Conservation (phyloP, 2,888 invertebrate species). For the Amphipoea oculea region DNA sequence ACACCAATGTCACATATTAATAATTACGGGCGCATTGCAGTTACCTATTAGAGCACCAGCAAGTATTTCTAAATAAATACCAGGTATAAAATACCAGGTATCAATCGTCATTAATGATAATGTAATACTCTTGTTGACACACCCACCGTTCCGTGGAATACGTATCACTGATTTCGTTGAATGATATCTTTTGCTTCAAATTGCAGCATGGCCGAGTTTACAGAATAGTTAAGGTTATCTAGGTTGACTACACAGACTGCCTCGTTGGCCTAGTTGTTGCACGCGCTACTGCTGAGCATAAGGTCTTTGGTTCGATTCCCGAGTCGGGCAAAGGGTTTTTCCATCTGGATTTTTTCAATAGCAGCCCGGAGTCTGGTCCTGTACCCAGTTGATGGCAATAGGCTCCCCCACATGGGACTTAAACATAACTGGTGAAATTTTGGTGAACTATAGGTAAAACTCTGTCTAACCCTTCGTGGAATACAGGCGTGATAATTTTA, state of each 20-base stretch:
- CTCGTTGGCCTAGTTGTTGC: not conserved
- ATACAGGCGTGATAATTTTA: too few relatives aligned
- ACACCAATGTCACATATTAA: constrained; percentile 42
- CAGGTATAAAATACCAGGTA: constrained; percentile 45
- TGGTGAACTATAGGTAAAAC: not conserved
- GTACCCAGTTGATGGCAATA: not conserved
- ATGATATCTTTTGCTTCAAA: constrained; percentile 32
- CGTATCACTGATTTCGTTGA: constrained; percentile 16
- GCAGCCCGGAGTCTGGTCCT: too few relatives aligned
- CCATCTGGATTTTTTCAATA: not conserved
- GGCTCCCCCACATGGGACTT: not conserved
- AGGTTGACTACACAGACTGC: not conserved
- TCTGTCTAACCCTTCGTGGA: not conserved
- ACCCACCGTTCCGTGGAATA: constrained; percentile 11
- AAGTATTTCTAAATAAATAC: constrained; percentile 46
- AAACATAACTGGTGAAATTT: too few relatives aligned
- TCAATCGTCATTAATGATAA: constrained; percentile 25
- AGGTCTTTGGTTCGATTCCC: not conserved
- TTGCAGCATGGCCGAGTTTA: not conserved
- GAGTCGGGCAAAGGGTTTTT: not conserved
- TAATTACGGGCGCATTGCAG: constrained; percentile 73
- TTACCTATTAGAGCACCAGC: constrained; percentile 33
- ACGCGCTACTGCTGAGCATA: too few relatives aligned
- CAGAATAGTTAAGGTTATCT: constrained; percentile 3
- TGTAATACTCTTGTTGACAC: constrained; percentile 40